These are phyloP conservation scores for Carassius gibelio DNA, from an alignment of 2,113 vertebrate species.

Conservation along the genomic window DNA sequence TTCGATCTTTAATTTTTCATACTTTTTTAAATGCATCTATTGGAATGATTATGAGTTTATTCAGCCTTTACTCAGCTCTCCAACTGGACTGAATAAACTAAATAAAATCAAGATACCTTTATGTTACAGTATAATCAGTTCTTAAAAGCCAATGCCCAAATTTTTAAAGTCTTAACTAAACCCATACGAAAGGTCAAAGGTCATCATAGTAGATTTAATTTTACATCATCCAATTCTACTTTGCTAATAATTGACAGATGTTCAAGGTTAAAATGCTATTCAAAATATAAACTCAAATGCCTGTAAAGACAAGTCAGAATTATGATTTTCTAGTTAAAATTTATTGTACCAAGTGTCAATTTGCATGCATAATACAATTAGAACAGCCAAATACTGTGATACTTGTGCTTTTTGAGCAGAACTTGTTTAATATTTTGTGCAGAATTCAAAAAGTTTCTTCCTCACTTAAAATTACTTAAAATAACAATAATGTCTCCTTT, in stretches of 20 bases:
- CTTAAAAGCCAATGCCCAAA: no score
- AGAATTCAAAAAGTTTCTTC: not conserved
- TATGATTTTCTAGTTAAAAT: not conserved
- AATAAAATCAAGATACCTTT: not conserved
- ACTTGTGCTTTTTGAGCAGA: not conserved
- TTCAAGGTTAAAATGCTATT: not conserved
- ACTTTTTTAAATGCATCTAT: not conserved
- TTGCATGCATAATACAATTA: not conserved
- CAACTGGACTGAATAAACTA: not conserved
- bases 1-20: not conserved
- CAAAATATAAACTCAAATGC: not conserved
- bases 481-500: not conserved
- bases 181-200: no score
- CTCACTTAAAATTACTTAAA: not conserved
- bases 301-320: no score
- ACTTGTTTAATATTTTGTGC: not conserved
- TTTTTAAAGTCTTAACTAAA: no score
- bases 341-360: not conserved
- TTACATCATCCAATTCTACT: no score
- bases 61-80: not conserved
- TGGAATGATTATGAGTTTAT: not conserved
- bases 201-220: no score
- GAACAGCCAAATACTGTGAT: not conserved
- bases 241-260: no score
- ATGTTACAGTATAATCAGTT: not conserved